A percentile compares a stretch with the other conserved stretches of the same genome.
Conservation (phyloP, 2,797 vertebrate species). For the Myripristis murdjan region DNA sequence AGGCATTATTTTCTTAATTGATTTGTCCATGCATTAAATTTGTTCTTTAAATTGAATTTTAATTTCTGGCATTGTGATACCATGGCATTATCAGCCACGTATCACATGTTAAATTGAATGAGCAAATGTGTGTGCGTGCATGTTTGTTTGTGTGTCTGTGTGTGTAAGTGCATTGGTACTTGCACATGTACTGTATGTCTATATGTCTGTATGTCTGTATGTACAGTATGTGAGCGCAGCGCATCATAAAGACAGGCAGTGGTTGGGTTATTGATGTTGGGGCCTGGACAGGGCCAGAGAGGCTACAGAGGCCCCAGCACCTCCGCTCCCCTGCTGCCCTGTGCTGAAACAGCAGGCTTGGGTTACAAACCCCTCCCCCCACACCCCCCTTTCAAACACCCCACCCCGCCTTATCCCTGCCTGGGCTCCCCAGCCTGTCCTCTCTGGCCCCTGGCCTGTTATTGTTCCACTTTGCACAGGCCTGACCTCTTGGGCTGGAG, state of each 20-base stretch:
- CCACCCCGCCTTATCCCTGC: constrained; percentile 15
- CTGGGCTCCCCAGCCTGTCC: constrained; percentile 61
- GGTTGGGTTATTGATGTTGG: constrained; percentile 81
- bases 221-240: constrained; percentile 37
- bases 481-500: constrained; percentile 88
- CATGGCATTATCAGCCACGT: too few relatives aligned
- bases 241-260: constrained; percentile 68
- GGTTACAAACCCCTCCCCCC: constrained; percentile 85
- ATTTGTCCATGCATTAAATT: too few relatives aligned
- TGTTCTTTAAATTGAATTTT: too few relatives aligned
- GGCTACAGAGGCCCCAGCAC: constrained; percentile 80
- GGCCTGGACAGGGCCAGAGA: constrained; percentile 68
- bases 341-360: constrained; percentile 90
- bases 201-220: constrained; percentile 31
- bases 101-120: too few relatives aligned
- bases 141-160: too few relatives aligned
- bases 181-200: background rate
- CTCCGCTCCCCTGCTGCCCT: constrained; percentile 89
- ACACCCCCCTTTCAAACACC: constrained; percentile 30
- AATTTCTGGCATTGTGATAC: too few relatives aligned
- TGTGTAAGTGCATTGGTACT: background rate
- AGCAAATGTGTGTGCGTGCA: background rate
- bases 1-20: too few relatives aligned
- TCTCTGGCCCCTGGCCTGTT: constrained; percentile 85
- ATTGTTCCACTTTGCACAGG: constrained; percentile 93